These are phyloP conservation scores for Meiosimyza platycephala DNA, from an alignment of 2,888 invertebrate genomes.

Conservation along the genomic window DNA sequence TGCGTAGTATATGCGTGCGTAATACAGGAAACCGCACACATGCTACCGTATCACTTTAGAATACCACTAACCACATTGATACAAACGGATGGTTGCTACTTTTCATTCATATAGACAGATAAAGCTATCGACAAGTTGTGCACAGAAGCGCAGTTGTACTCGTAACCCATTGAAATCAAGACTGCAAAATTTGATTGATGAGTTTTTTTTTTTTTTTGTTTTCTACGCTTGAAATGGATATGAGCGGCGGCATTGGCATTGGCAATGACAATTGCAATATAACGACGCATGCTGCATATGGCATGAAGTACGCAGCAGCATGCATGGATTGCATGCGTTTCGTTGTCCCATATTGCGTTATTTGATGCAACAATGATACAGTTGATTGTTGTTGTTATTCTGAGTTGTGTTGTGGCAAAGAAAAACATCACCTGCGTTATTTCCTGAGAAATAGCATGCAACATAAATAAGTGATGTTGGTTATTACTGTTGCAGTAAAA, in stretches of 20 bases:
- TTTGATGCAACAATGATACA: background rate
- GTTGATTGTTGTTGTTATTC: background rate
- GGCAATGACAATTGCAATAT: constrained; percentile 3
- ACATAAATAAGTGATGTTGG: background rate
- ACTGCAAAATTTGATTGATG: background rate
- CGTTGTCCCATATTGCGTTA: constrained; percentile 5
- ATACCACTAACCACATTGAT: too few relatives aligned
- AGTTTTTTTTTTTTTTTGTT: too few relatives aligned
- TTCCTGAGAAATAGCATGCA: background rate
- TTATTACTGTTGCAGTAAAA: background rate
- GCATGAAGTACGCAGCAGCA: too few relatives aligned
- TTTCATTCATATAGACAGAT: too few relatives aligned
- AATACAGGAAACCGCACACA: too few relatives aligned
- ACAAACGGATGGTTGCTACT: too few relatives aligned
- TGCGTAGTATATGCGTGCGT: too few relatives aligned
- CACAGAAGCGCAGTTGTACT: background rate
- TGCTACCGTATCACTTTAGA: too few relatives aligned
- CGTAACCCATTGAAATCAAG: constrained; percentile 21
- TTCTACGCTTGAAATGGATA: too few relatives aligned
- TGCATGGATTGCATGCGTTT: background rate
- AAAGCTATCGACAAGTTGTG: too few relatives aligned
- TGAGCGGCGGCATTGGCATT: background rate
- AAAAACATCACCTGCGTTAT: background rate
- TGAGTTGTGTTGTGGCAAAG: background rate
- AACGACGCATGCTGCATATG: too few relatives aligned